Evolutionary conservation across 2,888 invertebrate species (phyloP), one percentile per base, ranked within the genome.

Genomic region (Trachelus troglodyta): DNA sequence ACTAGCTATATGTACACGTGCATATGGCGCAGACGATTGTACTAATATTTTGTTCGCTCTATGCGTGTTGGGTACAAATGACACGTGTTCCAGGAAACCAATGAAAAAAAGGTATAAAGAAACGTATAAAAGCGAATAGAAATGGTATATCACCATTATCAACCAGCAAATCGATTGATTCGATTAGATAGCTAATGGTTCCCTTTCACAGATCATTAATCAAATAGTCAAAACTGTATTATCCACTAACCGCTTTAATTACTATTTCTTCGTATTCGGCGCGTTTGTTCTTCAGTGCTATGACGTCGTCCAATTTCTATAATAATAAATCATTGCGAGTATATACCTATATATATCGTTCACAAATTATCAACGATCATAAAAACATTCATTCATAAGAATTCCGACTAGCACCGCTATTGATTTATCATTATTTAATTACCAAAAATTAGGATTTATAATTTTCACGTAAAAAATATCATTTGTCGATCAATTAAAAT

Each of bases 191-290:
- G 34, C 15, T 56, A 56, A 56, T 56, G 56, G 23, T 23, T 56
- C 56, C 56, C 56, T 56, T 56, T 56, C 71, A 34, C 71, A 31
- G 23, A 33, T 71, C 71, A 71, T 71, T 33, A 71, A 71, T 71
- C 71, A 34, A 31, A 71, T 33, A 34, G 33, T 71, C 71, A 11
- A 71, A 71, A 71, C 12, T 12, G 34, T 33, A 34, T 71, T 71
- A 71, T 76, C 34, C 75, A 87, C 89, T 83, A 77, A 91, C 91
- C 77, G 85, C 86, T 85, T 89, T 89, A 35, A 89, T 79, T 1
- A 91, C 85, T 34, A 87, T 82, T 74, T 90, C 87, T 76, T 91
- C 89, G 75, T 89, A 91, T 75, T 90, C 89, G 0, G 80, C 73
- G 9, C 88, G 87, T 78, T 91, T 90, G 74, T 87, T 88, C 75